Conservation (phyloP, 2,113 vertebrate genomes). For the Numenius arquata region DNA sequence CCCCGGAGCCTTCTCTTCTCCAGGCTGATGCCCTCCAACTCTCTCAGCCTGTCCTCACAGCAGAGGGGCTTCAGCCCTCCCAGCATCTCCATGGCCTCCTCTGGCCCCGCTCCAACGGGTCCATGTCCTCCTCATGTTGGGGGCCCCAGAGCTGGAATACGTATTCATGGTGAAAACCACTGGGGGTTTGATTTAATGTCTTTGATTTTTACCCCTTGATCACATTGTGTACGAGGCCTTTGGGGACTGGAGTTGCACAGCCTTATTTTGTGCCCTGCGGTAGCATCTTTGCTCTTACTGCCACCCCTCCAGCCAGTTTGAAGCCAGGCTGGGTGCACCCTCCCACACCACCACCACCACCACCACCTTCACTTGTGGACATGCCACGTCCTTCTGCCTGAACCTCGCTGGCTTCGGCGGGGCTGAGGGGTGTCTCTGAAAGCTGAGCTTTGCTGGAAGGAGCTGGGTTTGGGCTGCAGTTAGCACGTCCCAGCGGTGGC, state of each 20-base stretch:
- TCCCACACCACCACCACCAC: neutral
- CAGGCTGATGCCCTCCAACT: neutral
- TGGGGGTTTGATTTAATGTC: neutral
- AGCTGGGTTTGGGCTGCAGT: neutral
- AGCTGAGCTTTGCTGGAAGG: neutral
- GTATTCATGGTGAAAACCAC: neutral
- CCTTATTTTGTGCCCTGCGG: neutral
- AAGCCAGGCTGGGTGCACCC: neutral
- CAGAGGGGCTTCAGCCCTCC: neutral
- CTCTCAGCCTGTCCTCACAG: neutral
- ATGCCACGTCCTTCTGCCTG: neutral
- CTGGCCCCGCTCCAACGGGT: neutral
- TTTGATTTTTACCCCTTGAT: neutral
- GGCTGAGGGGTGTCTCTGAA: neutral
- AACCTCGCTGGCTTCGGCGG: neutral
- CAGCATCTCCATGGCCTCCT: neutral
- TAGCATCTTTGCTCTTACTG: neutral
- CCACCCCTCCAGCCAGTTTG: neutral
- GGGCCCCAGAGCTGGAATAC: neutral
- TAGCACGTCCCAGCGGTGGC: neutral
- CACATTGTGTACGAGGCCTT: neutral
- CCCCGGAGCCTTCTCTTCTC: neutral
- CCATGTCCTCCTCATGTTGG: neutral
- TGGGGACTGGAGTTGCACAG: neutral
- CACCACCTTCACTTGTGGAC: neutral